Evolutionary conservation across 2,113 vertebrate genomes (phyloP).

Genomic region (Butorides virescens): DNA sequence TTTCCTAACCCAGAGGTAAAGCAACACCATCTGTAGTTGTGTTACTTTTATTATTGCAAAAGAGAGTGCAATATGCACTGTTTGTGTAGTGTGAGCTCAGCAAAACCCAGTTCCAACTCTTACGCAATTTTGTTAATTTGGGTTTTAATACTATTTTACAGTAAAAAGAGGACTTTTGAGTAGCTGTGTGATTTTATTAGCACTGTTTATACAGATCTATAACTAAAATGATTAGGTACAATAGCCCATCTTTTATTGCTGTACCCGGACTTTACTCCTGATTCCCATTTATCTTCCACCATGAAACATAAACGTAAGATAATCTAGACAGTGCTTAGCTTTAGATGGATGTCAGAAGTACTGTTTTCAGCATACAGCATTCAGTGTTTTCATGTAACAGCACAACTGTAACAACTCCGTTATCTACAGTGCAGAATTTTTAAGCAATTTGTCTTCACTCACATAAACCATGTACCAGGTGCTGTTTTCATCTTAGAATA

Average conservation of each 20-base stretch:
- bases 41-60: neutral
- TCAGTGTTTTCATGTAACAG: neutral
- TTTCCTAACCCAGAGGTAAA: conserved; percentile 26
- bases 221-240: neutral
- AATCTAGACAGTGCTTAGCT: neutral
- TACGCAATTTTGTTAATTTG: neutral
- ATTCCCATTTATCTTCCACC: neutral
- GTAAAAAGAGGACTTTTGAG: neutral
- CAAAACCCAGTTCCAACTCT: neutral
- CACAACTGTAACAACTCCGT: neutral
- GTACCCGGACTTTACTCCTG: neutral
- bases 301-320: neutral
- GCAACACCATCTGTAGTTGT: neutral
- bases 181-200: neutral
- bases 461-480: neutral
- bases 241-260: neutral
- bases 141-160: neutral
- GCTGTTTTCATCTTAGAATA: neutral
- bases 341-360: neutral
- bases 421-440: neutral
- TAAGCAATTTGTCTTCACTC: neutral
- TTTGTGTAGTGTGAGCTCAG: neutral
- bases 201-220: neutral
- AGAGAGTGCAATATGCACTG: neutral
- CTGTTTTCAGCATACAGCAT: neutral